Evolutionary conservation across 2,888 invertebrate species (phyloP), one percentile per base, ranked within the genome.

Genomic region (Lampropteryx suffumata): DNA sequence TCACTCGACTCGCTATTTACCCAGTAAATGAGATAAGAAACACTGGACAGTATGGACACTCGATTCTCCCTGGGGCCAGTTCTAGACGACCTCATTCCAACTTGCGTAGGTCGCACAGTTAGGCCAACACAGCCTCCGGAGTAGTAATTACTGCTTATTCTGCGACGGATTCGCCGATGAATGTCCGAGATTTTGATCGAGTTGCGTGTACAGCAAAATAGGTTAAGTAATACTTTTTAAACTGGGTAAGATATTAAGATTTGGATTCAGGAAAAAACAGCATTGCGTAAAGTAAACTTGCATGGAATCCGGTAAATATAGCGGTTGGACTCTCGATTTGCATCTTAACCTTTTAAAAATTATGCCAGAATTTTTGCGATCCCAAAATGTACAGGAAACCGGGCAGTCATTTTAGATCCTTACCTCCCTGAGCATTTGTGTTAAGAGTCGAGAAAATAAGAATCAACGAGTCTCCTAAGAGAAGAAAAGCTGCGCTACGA

Each of bases 31-130:
- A 39, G 24, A 42, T 35, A 21, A 41, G 33, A 27, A 35, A 40
- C 40, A 41, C 34, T 34, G 43, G 43, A 42, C 11, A 11, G n/a
- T n/a, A 34, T 21, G 26, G 47, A 47, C 43, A 46, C 33, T 28
- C 41, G 42, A 55, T 50, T 40, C 35, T 49, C 49, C 52, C 47
- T 39, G 37, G 50, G 52, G 49, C 46, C 28, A 45, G 48, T 39
- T 42, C 50, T 55, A 46, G 26, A n/a, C 40, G 48, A 46, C 52
- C 54, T 55, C 43, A 48, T 55, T 57, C 24, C 21, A 12, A 29
- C 41, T 33, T 37, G 53, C 46, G 57, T 55, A 43, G 55, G 59
- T 39, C 27, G 52, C 40, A 46, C 50, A 39, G 51, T 47, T 50
- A 48, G 44, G 9, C 30, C 17, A 40, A 39, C 28, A 32, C 5